A percentile compares a stretch with the other conserved stretches of the same genome.
Conservation (phyloP, 2,888 invertebrate genomes). For the Hydriomena furcata region DNA sequence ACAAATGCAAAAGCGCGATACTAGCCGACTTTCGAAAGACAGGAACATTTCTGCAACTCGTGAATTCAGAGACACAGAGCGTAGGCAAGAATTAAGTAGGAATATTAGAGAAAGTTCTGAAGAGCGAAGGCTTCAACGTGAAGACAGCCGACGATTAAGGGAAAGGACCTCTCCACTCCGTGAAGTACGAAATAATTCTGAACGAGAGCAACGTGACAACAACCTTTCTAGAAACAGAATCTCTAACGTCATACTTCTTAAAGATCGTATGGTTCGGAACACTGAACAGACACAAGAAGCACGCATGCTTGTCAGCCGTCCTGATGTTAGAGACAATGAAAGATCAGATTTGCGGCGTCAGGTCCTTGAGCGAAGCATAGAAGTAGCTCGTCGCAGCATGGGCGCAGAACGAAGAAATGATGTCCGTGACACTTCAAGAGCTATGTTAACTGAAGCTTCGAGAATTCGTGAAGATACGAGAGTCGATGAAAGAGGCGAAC, state of each 20-base stretch:
- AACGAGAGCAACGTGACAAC: neutral
- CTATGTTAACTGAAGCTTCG: constrained; percentile 2
- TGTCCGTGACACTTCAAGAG: constrained; percentile 4
- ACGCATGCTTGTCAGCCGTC: constrained; percentile 6
- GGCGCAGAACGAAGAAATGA: constrained; percentile 13
- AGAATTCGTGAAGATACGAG: constrained; percentile 18
- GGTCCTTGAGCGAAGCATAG: constrained; percentile 10
- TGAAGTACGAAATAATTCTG: neutral
- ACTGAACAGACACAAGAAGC: constrained; percentile 12
- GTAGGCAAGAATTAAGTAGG: neutral
- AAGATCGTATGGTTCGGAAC: neutral
- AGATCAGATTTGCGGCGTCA: constrained; percentile 9
- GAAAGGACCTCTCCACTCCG: constrained; percentile 3
- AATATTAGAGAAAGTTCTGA: constrained; percentile 15
- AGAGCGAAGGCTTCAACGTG: constrained; percentile 13
- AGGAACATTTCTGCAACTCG: neutral
- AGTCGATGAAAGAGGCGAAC: constrained; percentile 5
- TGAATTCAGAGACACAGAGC: neutral
- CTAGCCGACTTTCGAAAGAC: neutral
- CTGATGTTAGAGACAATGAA: constrained; percentile 6
- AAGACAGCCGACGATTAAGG: constrained; percentile 10
- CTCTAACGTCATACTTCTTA: neutral
- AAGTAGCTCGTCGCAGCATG: constrained; percentile 9
- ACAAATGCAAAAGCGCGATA: neutral
- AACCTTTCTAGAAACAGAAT: neutral